phyloP scores from a whole-genome alignment of 2,888 invertebrate genomes.

The Trichopria drosophilae region DNA sequence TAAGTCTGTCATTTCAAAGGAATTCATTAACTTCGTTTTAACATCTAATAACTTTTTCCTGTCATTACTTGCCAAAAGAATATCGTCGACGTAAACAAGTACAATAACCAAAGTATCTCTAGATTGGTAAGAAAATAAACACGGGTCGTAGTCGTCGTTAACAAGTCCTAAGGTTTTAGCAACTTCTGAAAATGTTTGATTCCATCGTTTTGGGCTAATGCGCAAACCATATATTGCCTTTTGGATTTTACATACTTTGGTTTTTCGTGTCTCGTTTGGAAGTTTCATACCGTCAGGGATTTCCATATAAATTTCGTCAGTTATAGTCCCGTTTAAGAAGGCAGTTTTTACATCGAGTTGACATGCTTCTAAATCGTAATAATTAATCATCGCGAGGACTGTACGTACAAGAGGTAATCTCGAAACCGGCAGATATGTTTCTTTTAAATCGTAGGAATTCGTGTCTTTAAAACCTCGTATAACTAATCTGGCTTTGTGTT shows the following conservation, averaged over 20 bases:
- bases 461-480: slow-evolving; percentile 7
- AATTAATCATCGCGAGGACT: slow-evolving; percentile 15
- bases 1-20: slow-evolving; percentile 23
- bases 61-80: slow-evolving; percentile 25
- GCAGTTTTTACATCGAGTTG: slow-evolving; percentile 33
- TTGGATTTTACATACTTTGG: slow-evolving; percentile 32
- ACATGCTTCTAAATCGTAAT: slow-evolving; percentile 11
- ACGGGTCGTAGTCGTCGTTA: too few relatives aligned
- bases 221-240: too few relatives aligned
- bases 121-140: too few relatives aligned
- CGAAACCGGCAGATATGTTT: slow-evolving; percentile 22
- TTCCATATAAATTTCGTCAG: too few relatives aligned
- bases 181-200: slow-evolving; percentile 25
- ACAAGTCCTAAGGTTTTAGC: slow-evolving; percentile 22
- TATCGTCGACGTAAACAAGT: too few relatives aligned
- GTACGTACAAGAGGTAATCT: slow-evolving; percentile 15
- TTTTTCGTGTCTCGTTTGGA: slow-evolving; percentile 5
- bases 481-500: background rate
- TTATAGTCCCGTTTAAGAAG: slow-evolving; percentile 27
- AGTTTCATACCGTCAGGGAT: slow-evolving; percentile 14
- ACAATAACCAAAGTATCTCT: too few relatives aligned
- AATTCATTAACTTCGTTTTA: slow-evolving; percentile 15
- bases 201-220: slow-evolving; percentile 30
- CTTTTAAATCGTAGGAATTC: too few relatives aligned
- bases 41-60: slow-evolving; percentile 28